Evolutionary conservation across 2,113 vertebrate species (phyloP), one percentile per base, ranked within the genome.

Genomic region (Megaptera novaeangliae): DNA sequence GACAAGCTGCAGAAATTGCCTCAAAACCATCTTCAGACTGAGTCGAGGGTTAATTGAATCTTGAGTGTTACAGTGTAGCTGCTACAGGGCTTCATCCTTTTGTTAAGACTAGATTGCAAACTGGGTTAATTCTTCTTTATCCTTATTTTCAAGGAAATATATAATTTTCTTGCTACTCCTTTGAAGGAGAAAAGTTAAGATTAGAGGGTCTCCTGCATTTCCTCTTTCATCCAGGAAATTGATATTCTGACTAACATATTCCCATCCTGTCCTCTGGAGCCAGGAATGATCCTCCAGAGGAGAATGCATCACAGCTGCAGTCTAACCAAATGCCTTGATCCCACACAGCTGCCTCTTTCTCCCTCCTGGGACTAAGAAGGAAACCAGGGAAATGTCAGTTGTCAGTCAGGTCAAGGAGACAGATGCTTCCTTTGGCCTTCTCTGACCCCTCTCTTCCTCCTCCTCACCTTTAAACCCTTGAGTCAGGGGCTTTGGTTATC

Each of bases 311-410:
- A 36, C 97, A 94, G 96, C 95, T 97, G 93, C 52, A 63, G 8
- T 66, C 88, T 91, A 46, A 36, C 52, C 20, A 55, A 87, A 90
- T 34, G 36, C n/a, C 95, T 87, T 94, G 91, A 97, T 93, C 96
- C 75, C 64, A 77, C 95, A 91, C 93, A 97, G 95, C 96, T 97
- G 95, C 59, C 34, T 93, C 27, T 12, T 4, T 74, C 17, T 84
- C 71, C 69, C 69, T 87, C 68, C 69, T 55, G 88, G 71, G 97
- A 81, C 88, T 27, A 72, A 77, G 91, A 74, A 93, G 46, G 72
- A 95, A 95, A 91, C 66, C 34, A 86, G 78, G 87, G 52, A 25
- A 88, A 14, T 69, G 57, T 91, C 52, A 75, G 46, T 29, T 55
- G 57, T 80, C 78, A 80, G 71, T 77, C 68, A 78, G 68, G 78